Conservation (phyloP, 2,113 vertebrate genomes). For the Channa maculata region DNA sequence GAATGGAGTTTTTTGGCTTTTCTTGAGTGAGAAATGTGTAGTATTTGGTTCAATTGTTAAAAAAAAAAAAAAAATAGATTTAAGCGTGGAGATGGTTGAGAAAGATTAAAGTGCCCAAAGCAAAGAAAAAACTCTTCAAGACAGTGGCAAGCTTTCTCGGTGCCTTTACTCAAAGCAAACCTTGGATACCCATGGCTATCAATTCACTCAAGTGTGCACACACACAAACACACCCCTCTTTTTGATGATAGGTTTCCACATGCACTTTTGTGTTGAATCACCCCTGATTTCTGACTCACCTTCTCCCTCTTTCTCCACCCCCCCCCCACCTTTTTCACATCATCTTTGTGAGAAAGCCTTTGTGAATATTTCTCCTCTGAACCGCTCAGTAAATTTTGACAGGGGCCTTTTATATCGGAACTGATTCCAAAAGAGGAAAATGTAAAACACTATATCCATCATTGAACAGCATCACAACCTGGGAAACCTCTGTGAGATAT, state of each 20-base stretch:
- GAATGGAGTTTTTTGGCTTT: conserved; percentile 11
- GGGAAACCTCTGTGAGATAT: conserved; percentile 45
- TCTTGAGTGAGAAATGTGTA: not conserved
- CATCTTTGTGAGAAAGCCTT: conserved; percentile 48
- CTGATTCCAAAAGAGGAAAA: conserved; percentile 53
- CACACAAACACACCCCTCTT: conserved; percentile 30
- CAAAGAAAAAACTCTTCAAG: conserved; percentile 11
- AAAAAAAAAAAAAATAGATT: not conserved
- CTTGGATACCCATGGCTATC: conserved; percentile 30
- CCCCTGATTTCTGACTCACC: conserved; percentile 41
- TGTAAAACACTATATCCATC: conserved; percentile 67
- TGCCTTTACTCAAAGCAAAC: conserved; percentile 20
- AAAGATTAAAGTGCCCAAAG: not conserved
- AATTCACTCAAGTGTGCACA: not conserved
- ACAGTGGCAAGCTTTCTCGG: not conserved
- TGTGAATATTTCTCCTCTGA: conserved; percentile 66
- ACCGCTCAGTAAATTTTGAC: conserved; percentile 46
- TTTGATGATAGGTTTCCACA: conserved; percentile 41
- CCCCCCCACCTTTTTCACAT: conserved; percentile 21
- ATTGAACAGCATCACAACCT: conserved; percentile 58
- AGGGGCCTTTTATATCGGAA: conserved; percentile 41
- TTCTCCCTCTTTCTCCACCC: not conserved
- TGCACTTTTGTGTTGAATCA: conserved; percentile 54
- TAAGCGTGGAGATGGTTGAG: not conserved
- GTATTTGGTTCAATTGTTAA: not conserved